Percentiles rank a stretch among this genome's conserved stretches.
These are phyloP conservation scores for Alexandromys oeconomus DNA, from an alignment of 2,797 vertebrate species.

Conservation along the genomic window DNA sequence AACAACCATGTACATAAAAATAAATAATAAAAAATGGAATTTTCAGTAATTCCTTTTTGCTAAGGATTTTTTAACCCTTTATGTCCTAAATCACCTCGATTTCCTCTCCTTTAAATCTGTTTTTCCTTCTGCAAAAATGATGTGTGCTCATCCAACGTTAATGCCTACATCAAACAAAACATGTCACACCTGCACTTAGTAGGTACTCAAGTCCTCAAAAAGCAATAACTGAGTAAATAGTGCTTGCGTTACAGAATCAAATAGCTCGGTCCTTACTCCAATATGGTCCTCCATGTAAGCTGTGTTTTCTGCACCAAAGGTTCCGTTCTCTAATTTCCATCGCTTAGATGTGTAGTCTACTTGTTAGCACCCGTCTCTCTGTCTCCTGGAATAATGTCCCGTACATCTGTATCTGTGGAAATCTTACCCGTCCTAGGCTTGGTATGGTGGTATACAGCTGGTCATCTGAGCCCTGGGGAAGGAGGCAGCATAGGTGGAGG, in stretches of 20 bases:
- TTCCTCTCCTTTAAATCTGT: background rate
- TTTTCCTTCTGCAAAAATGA: background rate
- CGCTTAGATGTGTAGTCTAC: background rate
- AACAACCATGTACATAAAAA: background rate
- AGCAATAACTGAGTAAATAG: slow-evolving; percentile 18
- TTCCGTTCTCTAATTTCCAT: background rate
- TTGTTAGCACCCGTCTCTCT: slow-evolving; percentile 6
- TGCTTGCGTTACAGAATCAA: background rate
- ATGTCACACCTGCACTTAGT: slow-evolving; percentile 9
- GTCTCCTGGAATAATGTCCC: slow-evolving; percentile 39
- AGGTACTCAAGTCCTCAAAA: slow-evolving; percentile 9
- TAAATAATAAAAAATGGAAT: background rate
- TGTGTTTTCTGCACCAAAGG: background rate
- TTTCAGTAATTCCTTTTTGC: background rate
- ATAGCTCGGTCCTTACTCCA: background rate
- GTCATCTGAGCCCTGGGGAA: background rate
- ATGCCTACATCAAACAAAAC: slow-evolving; percentile 14
- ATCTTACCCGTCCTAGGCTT: background rate
- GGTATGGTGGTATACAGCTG: background rate
- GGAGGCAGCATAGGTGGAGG: background rate
- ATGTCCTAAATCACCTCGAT: background rate
- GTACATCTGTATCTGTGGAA: slow-evolving; percentile 23
- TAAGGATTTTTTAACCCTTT: background rate
- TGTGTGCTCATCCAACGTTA: background rate
- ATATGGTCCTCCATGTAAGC: background rate